phyloP scores from a whole-genome alignment of 2,797 vertebrate species.

The Coendou prehensilis region DNA sequence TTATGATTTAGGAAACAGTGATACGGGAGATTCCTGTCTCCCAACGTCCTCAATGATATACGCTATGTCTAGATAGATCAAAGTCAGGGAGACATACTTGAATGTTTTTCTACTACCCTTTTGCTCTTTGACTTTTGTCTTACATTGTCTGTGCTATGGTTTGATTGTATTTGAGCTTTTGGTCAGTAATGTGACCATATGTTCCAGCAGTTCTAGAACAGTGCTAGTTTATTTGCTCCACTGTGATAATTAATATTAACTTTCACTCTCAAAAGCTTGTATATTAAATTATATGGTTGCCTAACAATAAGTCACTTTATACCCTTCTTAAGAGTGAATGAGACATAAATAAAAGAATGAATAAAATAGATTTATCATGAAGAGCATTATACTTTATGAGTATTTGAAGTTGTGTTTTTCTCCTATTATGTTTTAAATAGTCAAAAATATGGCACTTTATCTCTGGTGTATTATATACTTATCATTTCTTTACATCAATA shows the following conservation, averaged over 20 bases:
- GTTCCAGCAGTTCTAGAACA: background rate
- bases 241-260: background rate
- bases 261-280: conserved; percentile 18
- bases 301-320: background rate
- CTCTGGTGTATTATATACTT: background rate
- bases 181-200: background rate
- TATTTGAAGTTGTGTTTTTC: background rate
- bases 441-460: conserved; percentile 26
- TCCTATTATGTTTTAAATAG: conserved; percentile 13
- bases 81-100: background rate
- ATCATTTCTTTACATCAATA: conserved; percentile 51
- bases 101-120: background rate
- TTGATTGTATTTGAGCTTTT: conserved; percentile 19
- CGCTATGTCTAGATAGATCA: background rate
- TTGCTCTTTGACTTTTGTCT: conserved; percentile 13
- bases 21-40: background rate
- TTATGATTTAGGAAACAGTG: background rate
- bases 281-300: conserved; percentile 35
- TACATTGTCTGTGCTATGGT: background rate
- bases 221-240: background rate
- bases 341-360: conserved; percentile 22
- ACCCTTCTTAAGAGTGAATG: background rate
- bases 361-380: conserved; percentile 26
- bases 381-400: background rate
- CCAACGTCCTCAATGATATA: background rate